Conservation (phyloP, 2,797 vertebrate genomes). For the Mycteria americana region DNA sequence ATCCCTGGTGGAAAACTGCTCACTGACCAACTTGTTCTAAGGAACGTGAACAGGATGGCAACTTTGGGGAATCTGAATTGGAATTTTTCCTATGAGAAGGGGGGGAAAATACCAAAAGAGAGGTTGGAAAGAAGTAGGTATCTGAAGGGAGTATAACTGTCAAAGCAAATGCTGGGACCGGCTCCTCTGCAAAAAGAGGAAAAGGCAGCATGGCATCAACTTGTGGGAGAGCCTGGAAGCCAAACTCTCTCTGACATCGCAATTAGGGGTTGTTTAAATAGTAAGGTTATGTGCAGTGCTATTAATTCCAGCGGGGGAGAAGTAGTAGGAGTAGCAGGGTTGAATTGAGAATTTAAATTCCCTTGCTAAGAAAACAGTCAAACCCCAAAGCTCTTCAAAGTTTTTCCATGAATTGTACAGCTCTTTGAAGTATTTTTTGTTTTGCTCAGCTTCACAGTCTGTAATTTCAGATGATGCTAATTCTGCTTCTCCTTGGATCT, state of each 20-base stretch:
- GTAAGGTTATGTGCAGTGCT: not conserved
- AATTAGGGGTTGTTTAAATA: constrained; percentile 3
- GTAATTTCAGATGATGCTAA: not conserved
- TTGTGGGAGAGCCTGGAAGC: not conserved
- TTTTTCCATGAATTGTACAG: not conserved
- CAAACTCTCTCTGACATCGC: not conserved
- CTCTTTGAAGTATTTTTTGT: not conserved
- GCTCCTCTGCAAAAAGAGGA: not conserved
- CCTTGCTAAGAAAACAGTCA: constrained; percentile 2
- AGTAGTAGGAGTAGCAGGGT: not conserved
- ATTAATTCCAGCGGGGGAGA: not conserved
- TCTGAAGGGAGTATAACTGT: not conserved
- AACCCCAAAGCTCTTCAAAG: not conserved
- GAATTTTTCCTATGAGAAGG: not conserved
- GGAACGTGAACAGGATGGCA: not conserved
- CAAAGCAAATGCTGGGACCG: not conserved
- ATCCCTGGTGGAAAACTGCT: not conserved
- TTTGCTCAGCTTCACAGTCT: not conserved
- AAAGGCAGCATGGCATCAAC: not conserved
- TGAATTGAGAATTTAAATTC: constrained; percentile 15
- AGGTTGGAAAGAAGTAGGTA: not conserved
- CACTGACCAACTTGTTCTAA: not conserved
- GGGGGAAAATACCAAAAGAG: not conserved
- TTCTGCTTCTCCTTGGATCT: not conserved
- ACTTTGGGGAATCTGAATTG: not conserved